These are phyloP conservation scores for Pristionchus pacificus DNA, from an alignment of 1,140 invertebrate genomes.

Conservation along the genomic window DNA sequence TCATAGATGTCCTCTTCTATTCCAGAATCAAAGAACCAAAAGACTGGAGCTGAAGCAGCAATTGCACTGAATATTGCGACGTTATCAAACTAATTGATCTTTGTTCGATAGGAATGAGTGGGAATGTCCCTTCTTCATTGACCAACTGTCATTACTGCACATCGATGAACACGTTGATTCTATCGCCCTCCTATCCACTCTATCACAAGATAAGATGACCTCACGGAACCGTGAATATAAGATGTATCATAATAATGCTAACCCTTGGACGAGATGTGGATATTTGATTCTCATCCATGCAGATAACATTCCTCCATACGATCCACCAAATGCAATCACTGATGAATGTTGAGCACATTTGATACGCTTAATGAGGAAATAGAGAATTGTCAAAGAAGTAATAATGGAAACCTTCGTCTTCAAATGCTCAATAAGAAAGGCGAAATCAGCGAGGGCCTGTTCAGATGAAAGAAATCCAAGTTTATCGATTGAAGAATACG, in stretches of 20 bases:
- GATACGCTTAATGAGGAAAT: constrained; percentile 14
- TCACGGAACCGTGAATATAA: too few relatives aligned
- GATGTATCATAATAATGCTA: too few relatives aligned
- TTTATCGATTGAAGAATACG: constrained; percentile 62
- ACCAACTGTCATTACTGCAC: too few relatives aligned
- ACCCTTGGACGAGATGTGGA: constrained; percentile 57
- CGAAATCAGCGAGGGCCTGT: constrained; percentile 90
- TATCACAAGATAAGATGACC: too few relatives aligned
- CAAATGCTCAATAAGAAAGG: constrained; percentile 73
- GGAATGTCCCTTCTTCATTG: not conserved
- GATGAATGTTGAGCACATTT: constrained; percentile 14
- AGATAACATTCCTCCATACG: constrained; percentile 82
- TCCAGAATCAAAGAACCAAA: constrained; percentile 74
- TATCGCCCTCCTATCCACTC: too few relatives aligned
- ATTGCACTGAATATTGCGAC: constrained; percentile 70
- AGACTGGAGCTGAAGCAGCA: constrained; percentile 87
- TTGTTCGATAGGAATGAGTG: constrained; percentile 12
- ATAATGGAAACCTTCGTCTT: constrained; percentile 56
- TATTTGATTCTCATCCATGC: constrained; percentile 94
- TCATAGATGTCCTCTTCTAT: constrained; percentile 76
- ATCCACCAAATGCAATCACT: constrained; percentile 82
- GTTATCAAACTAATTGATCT: not conserved
- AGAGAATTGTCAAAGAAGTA: not conserved
- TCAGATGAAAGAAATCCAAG: constrained; percentile 81
- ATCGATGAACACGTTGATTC: too few relatives aligned